Percentiles rank a stretch among this genome's conserved stretches.
These are phyloP conservation scores for Drosophila melanosoma DNA, from an alignment of 2,888 invertebrate genomes.

Conservation along the genomic window DNA sequence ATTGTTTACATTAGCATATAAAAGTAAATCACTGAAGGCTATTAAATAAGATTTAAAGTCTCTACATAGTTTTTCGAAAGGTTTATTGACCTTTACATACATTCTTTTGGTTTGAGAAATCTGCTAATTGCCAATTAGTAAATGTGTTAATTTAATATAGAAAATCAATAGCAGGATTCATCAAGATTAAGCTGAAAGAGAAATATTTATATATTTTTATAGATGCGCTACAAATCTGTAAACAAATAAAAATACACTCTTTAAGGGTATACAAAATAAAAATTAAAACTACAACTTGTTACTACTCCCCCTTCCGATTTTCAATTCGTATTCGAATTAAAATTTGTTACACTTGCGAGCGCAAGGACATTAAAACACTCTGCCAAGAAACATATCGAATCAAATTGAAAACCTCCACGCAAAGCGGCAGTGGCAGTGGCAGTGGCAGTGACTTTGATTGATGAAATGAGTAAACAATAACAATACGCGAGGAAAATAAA, in stretches of 20 bases:
- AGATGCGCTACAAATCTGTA: background rate
- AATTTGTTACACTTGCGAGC: slow-evolving; percentile 52
- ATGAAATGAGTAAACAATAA: slow-evolving; percentile 58
- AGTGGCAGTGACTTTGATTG: slow-evolving; percentile 60
- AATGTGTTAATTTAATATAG: background rate
- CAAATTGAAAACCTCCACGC: slow-evolving; percentile 16
- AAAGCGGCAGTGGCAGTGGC: slow-evolving; percentile 27
- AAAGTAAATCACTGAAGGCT: background rate
- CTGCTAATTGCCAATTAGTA: too few relatives aligned
- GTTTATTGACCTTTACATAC: background rate
- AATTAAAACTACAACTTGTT: background rate
- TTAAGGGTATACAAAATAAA: background rate
- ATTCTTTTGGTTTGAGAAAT: background rate
- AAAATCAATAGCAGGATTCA: background rate
- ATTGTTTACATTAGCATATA: background rate
- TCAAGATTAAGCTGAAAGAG: background rate
- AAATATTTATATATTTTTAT: background rate
- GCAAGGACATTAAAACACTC: slow-evolving; percentile 60
- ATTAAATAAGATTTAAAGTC: background rate
- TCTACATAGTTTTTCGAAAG: background rate
- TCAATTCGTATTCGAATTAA: slow-evolving; percentile 25
- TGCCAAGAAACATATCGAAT: slow-evolving; percentile 39
- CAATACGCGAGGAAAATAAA: slow-evolving; percentile 44
- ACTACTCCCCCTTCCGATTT: background rate
- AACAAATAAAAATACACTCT: background rate